Percentiles rank a stretch among this genome's conserved stretches.
Evolutionary conservation across 2,797 vertebrate genomes (phyloP).

Genomic region (Pseudochirops corinnae): DNA sequence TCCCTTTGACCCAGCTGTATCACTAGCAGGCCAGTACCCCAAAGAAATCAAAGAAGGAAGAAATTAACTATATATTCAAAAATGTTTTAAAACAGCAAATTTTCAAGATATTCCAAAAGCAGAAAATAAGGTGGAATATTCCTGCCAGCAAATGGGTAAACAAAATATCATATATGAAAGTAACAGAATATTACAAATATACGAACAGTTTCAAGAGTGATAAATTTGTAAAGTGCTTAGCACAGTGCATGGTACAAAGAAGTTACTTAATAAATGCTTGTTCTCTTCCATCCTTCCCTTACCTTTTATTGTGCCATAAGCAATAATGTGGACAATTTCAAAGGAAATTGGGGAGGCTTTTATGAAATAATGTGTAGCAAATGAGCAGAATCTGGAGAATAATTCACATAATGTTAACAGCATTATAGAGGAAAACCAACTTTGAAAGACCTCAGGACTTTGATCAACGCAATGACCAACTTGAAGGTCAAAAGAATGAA

Average conservation of each 20-base stretch:
- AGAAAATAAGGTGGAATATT: neutral
- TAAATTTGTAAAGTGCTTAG: neutral
- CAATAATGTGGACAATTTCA: neutral
- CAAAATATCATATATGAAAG: neutral
- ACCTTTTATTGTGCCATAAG: neutral
- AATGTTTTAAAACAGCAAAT: neutral
- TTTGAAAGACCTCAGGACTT: neutral
- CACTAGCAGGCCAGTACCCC: neutral
- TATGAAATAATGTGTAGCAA: neutral
- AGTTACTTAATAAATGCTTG: neutral
- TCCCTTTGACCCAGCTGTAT: neutral
- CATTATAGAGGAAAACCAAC: neutral
- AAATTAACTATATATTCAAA: neutral
- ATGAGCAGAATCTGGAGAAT: neutral
- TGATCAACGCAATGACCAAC: neutral
- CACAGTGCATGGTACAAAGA: neutral
- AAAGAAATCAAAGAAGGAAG: neutral
- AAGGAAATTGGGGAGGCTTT: neutral
- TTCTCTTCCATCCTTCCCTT: neutral
- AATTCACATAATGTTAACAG: neutral
- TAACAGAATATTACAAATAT: neutral
- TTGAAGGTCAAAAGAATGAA: neutral
- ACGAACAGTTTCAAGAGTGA: neutral
- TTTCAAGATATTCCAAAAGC: neutral
- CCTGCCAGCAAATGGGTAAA: neutral